Evolutionary conservation across 35 echinoderm and acorn worm species (phyloP).

Genomic region (Heliocidaris erythrogramma): DNA sequence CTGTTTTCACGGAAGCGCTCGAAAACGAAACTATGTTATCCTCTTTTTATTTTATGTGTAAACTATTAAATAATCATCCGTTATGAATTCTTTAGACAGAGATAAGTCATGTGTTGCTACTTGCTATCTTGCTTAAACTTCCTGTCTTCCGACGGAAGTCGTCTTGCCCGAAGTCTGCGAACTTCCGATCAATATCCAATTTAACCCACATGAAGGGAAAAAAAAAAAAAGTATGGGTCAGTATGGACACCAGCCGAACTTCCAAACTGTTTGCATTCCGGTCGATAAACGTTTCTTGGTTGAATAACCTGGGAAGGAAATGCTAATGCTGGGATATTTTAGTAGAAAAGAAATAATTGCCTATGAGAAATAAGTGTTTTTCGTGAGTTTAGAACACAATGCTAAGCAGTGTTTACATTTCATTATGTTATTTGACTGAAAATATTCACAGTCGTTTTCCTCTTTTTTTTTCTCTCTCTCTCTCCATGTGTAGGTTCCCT

Average conservation of each 20-base stretch:
- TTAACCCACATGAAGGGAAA: neutral
- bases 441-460: neutral
- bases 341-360: neutral
- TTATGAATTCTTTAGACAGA: neutral
- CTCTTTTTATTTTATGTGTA: neutral
- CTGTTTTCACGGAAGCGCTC: neutral
- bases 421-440: neutral
- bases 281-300: neutral
- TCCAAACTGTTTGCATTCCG: neutral
- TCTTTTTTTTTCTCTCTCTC: neutral
- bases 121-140: constrained; percentile 4
- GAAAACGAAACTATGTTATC: neutral
- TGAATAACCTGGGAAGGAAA: neutral
- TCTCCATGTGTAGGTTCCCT: neutral
- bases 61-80: neutral
- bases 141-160: constrained; percentile 6
- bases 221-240: neutral
- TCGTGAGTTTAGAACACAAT: neutral
- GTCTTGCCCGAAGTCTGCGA: neutral
- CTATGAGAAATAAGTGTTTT: neutral
- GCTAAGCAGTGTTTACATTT: neutral
- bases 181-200: constrained; percentile 3
- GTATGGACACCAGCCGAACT: neutral
- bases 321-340: neutral
- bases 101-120: neutral